Base-by-base conservation (phyloP, 92 coral and sea anemone species). In the Porites rus region DNA sequence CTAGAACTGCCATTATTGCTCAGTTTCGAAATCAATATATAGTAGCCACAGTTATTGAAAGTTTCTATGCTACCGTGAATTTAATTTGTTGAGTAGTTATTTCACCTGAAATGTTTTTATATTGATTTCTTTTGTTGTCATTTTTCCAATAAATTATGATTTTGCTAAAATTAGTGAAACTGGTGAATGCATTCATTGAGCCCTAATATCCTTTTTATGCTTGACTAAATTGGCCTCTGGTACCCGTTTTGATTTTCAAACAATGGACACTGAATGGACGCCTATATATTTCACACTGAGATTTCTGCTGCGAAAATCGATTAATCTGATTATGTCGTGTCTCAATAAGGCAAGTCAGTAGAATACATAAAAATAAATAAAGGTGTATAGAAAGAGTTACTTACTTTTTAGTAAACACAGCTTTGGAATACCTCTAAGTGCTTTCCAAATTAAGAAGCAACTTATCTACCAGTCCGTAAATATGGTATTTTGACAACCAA, bases 121-220 rank as follows among this genome's bases (percentile, higher is more conserved):
- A 17, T 25, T 16, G 10, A 7, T 43, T 21, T 43, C 1, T 22
- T 0, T 1, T 24, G 7, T 59, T 54, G 86, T 59, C 70, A 56
- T 16, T 3, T 70, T 69, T 28, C 58, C 70, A 56, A 12, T 53
- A 25, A 8, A 69, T 52, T 54, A 25, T 53, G 17, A 68, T 69
- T 54, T 13, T 69, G 17, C 68, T 16, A 25, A 54, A 70, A 70
- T 81, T 69, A 81, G 60, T 28, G 10, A 59, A 81, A 19, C 86
- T 18, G 69, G 86, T 81, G 65, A 58, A 43, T 13, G 70, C 10
- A 81, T 81, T 81, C 69, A 31, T 31, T 4, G 65, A 11, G 38
- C 51, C 50, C 8, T 56, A 56, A 56, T 56, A 56, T 10, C 61
- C 16, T 9, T 11, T 81, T 71, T 81, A 69, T 70, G 78, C 69